Base-by-base conservation (phyloP, 2,113 vertebrate genomes). In the Psilopsiagon aurifrons region DNA sequence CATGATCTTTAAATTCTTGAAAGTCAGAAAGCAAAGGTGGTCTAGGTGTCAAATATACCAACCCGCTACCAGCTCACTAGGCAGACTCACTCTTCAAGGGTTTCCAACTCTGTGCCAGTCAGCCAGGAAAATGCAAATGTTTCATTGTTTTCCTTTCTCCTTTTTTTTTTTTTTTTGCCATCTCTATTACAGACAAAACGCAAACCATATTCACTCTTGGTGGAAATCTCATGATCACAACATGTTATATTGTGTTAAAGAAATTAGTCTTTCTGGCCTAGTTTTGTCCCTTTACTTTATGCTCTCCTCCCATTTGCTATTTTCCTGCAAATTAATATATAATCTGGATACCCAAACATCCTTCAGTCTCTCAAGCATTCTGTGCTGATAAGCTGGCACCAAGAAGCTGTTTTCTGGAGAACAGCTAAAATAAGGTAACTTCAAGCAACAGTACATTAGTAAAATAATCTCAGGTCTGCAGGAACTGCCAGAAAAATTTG, bases 211-310 rank as follows among this genome's bases (percentile, higher is more conserved):
- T 87, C 33, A 28, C 55, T 85, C 49, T 64, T 83, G 35, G 43
- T 83, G 47, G 39, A 90, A 93, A 93, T 73, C 57, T 90, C 63
- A 93, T 88, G 75, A 83, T 60, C 74, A 87, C 18, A 83, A 71
- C 1, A 1, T 84, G 57, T 35, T 82, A 37, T 76, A 23, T 60
- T 73, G 49, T 52, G 59, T 82, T 63, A 55, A 90, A 91, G 35
- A 96, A 86, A 92, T 82, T 60, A 85, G 67, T 84, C 47, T 93
- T 75, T 10, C 60, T 87, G 74, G 37, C 25, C 74, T 71, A 79
- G 24, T 87, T 83, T 81, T 73, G 35, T 83, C 83, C 17, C 90
- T 85, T 92, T 89, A 71, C 52, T 76, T 80, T 74, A 86, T 29
- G 13, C 17, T 90, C 2, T 66, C 47, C 59, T 83, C 28, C 35